Evolutionary conservation across 1,140 invertebrate genomes (phyloP).

Genomic region (Chironomus tepperi): DNA sequence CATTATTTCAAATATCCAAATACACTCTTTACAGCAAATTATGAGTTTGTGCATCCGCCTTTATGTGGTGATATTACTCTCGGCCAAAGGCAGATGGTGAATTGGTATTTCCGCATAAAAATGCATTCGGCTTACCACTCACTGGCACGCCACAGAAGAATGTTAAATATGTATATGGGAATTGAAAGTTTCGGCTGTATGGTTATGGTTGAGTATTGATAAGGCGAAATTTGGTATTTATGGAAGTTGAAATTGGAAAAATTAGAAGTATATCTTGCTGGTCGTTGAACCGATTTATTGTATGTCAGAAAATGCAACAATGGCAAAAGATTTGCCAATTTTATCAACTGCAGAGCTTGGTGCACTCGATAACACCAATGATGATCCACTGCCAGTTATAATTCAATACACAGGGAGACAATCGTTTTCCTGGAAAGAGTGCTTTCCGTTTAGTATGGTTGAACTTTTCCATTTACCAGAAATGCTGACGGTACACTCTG

Average conservation of each 20-base stretch:
- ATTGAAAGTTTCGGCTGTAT: conserved; percentile 64
- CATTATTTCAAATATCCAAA: conserved; percentile 78
- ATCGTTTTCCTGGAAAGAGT: conserved; percentile 53
- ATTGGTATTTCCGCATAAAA: conserved; percentile 74
- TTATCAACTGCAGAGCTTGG: conserved; percentile 63
- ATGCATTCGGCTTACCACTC: conserved; percentile 61
- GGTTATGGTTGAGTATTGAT: conserved; percentile 76
- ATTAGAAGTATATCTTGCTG: conserved; percentile 71
- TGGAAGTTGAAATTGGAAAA: conserved; percentile 64
- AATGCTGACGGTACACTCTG: conserved; percentile 71
- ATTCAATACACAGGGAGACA: conserved; percentile 58
- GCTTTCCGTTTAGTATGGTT: conserved; percentile 81
- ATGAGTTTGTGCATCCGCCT: conserved; percentile 80
- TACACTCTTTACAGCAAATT: conserved; percentile 72
- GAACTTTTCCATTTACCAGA: conserved; percentile 76
- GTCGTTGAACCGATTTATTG: conserved; percentile 60
- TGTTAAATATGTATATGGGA: conserved; percentile 85
- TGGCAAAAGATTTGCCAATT: conserved; percentile 66
- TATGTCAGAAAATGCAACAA: conserved; percentile 73
- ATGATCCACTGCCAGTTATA: conserved; percentile 51
- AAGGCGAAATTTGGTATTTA: conserved; percentile 63
- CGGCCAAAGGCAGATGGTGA: conserved; percentile 68
- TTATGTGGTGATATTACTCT: conserved; percentile 73
- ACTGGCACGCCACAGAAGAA: conserved; percentile 42
- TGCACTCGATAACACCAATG: conserved; percentile 49